Evolutionary conservation across 2,113 vertebrate genomes (phyloP).

Genomic region (Pangasianodon hypophthalmus): DNA sequence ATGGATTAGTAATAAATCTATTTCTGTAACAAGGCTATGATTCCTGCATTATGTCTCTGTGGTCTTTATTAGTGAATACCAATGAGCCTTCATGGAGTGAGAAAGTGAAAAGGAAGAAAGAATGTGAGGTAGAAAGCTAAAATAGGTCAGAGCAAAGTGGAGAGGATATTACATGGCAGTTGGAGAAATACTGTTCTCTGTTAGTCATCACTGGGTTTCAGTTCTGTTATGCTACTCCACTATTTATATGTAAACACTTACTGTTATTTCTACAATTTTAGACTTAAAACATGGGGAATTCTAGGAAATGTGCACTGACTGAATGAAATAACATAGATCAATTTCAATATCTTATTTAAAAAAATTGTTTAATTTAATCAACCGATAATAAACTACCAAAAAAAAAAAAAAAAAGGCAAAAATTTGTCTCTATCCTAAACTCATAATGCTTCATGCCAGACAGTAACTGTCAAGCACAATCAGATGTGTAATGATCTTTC

Average conservation of each 20-base stretch:
- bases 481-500: not conserved
- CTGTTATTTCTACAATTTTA: not conserved
- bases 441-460: not conserved
- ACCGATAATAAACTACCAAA: not conserved
- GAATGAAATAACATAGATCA: not conserved
- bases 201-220: not conserved
- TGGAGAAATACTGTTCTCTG: conserved; percentile 24
- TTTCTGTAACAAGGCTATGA: conserved; percentile 52
- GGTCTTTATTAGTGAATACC: conserved; percentile 58
- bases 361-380: not conserved
- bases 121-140: conserved; percentile 36
- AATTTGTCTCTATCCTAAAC: not conserved
- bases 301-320: not conserved
- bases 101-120: conserved; percentile 24
- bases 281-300: not conserved
- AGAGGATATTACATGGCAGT: conserved; percentile 40
- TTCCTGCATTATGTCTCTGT: conserved; percentile 51
- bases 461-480: not conserved
- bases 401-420: not conserved
- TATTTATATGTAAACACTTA: not conserved
- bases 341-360: not conserved
- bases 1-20: conserved; percentile 61
- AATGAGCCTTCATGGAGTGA: conserved; percentile 40
- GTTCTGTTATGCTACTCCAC: not conserved
- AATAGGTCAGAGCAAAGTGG: conserved; percentile 20